Evolutionary conservation across 2,888 invertebrate species (phyloP).

Genomic region (Pegoplata infirma): DNA sequence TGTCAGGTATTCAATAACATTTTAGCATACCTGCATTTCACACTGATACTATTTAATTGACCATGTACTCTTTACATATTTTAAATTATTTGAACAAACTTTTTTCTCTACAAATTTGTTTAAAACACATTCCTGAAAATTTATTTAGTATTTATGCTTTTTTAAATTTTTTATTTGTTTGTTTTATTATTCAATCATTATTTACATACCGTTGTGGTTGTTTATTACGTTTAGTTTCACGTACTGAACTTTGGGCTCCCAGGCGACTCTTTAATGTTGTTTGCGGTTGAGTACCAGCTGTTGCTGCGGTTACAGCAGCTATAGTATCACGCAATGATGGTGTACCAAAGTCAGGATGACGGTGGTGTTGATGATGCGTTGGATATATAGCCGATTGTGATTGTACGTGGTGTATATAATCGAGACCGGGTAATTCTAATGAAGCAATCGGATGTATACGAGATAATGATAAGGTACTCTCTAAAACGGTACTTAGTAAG

Average conservation of each 20-base stretch:
- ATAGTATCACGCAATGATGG: conserved; percentile 72
- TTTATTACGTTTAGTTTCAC: conserved; percentile 74
- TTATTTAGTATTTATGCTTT: conserved; percentile 22
- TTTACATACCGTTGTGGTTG: conserved; percentile 77
- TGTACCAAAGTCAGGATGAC: conserved; percentile 73
- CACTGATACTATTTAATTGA: conserved; percentile 35
- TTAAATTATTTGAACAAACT: neutral
- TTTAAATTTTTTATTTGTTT: neutral
- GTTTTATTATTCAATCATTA: conserved; percentile 33
- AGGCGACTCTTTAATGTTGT: conserved; percentile 70
- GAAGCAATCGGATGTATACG: conserved; percentile 78
- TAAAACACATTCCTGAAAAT: neutral
- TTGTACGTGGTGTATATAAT: conserved; percentile 73
- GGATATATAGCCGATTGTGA: conserved; percentile 70
- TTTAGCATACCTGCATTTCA: neutral
- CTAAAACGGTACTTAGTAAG: conserved; percentile 77
- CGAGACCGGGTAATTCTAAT: conserved; percentile 77
- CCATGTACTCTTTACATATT: conserved; percentile 43
- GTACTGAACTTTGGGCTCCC: conserved; percentile 73
- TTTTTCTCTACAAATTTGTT: neutral
- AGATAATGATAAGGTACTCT: conserved; percentile 77
- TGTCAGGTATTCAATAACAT: conserved; percentile 18
- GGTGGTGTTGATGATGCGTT: conserved; percentile 42
- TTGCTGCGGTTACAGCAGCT: conserved; percentile 71
- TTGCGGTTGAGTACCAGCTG: conserved; percentile 66